Conservation (phyloP, 2,113 vertebrate species). For the Urocynchramus pylzowi region DNA sequence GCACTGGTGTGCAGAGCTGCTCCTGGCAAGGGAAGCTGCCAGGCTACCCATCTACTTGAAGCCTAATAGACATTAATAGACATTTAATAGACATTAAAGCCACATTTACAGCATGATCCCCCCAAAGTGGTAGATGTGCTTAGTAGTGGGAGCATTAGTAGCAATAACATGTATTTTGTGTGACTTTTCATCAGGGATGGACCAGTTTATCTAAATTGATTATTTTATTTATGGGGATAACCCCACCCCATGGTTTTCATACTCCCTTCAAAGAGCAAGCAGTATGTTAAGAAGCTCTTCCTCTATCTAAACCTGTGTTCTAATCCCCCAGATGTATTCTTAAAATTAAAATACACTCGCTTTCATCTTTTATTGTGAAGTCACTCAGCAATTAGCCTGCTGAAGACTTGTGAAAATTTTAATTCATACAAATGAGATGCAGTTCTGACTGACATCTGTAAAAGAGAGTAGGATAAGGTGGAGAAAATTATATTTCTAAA, state of each 20-base stretch:
- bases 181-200: neutral
- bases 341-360: neutral
- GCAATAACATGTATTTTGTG: neutral
- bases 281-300: neutral
- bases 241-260: neutral
- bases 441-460: neutral
- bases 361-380: neutral
- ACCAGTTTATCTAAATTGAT: neutral
- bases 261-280: neutral
- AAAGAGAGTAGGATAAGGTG: neutral
- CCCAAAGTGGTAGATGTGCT: neutral
- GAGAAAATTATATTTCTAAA: neutral
- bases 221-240: neutral
- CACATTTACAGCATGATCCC: neutral
- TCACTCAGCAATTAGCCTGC: neutral
- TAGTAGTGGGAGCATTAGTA: neutral
- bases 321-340: neutral
- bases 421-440: neutral
- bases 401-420: neutral
- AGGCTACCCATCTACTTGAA: neutral
- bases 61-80: neutral
- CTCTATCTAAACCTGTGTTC: neutral
- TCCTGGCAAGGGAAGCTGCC: neutral
- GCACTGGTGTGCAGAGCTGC: neutral
- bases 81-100: neutral